Conservation (phyloP, 2,888 invertebrate genomes). For the Euspilapteryx auroguttella region DNA sequence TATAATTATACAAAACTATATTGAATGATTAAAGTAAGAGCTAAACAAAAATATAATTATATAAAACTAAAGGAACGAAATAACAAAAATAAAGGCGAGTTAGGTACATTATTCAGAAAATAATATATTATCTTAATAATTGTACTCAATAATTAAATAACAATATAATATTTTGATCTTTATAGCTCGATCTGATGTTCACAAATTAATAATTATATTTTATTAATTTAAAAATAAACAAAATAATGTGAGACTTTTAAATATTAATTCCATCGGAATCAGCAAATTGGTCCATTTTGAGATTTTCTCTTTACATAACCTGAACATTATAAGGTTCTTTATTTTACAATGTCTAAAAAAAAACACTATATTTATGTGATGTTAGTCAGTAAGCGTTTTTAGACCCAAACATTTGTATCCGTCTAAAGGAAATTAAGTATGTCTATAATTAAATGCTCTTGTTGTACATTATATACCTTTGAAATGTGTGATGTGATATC, state of each 20-base stretch:
- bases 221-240: constrained; percentile 22
- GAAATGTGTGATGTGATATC: constrained; percentile 16
- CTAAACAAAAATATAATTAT: constrained; percentile 52
- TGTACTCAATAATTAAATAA: constrained; percentile 61
- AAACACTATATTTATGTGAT: constrained; percentile 10
- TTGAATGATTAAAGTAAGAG: constrained; percentile 21
- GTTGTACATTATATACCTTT: constrained; percentile 52
- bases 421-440: too few relatives aligned
- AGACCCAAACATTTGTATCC: too few relatives aligned
- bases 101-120: constrained; percentile 47
- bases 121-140: constrained; percentile 51
- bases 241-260: constrained; percentile 27
- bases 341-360: constrained; percentile 21
- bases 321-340: constrained; percentile 12
- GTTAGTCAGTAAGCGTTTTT: constrained; percentile 24
- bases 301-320: constrained; percentile 2
- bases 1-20: constrained; percentile 20
- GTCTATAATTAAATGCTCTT: constrained; percentile 61
- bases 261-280: constrained; percentile 20
- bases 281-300: constrained; percentile 49
- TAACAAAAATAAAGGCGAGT: constrained; percentile 52
- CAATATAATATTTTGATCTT: constrained; percentile 60
- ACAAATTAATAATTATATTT: constrained; percentile 31
- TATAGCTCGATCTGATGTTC: too few relatives aligned
- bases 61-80: constrained; percentile 59